Evolutionary conservation across 2,113 vertebrate species (phyloP).

Genomic region (Phrynosoma blainvillii): DNA sequence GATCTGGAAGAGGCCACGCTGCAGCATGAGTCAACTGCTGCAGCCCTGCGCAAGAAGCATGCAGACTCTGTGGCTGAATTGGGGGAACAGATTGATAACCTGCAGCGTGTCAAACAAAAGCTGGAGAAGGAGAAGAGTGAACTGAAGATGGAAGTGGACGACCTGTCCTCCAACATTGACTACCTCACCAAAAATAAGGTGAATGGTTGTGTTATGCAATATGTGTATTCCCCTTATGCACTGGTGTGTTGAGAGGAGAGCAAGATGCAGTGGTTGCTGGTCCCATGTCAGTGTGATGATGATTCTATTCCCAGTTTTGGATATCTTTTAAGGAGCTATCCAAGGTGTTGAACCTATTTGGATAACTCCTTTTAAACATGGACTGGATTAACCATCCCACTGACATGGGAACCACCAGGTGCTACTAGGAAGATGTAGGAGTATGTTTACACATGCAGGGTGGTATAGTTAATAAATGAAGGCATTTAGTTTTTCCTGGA

Average conservation of each 20-base stretch:
- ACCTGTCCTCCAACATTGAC: slow-evolving; percentile 86
- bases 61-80: slow-evolving; percentile 84
- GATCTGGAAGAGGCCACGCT: slow-evolving; percentile 90
- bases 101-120: slow-evolving; percentile 92
- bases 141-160: slow-evolving; percentile 90
- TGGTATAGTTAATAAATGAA: no score
- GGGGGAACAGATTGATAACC: slow-evolving; percentile 89
- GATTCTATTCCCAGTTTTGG: not conserved
- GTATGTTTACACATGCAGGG: no score
- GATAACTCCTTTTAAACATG: no score
- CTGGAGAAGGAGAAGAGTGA: slow-evolving; percentile 92
- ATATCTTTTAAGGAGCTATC: no score
- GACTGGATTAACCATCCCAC: no score
- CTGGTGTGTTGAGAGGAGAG: not conserved
- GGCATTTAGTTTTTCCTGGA: no score
- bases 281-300: not conserved
- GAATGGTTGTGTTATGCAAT: slow-evolving; percentile 48
- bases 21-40: slow-evolving; percentile 84
- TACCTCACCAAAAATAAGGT: slow-evolving; percentile 90
- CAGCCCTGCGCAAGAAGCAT: slow-evolving; percentile 87
- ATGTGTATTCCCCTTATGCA: not conserved
- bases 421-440: no score
- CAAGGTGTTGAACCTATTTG: no score
- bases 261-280: no score
- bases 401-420: no score